Evolutionary conservation across 2,113 vertebrate species (phyloP).

Genomic region (Melanerpes formicivorus): DNA sequence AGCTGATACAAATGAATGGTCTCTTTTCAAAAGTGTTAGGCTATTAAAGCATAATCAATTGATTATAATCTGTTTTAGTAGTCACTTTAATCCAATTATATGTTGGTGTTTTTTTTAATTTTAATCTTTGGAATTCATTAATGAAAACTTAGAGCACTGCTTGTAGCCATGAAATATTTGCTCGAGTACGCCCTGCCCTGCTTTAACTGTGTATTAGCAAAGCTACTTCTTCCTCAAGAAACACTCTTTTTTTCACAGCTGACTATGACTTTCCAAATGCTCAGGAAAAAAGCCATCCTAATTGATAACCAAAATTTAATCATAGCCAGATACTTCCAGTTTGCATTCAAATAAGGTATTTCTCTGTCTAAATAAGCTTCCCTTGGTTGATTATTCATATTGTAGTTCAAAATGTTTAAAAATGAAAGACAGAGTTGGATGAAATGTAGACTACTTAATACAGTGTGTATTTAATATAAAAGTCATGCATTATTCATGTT

Average conservation of each 20-base stretch:
- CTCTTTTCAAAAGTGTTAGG: slow-evolving; percentile 42
- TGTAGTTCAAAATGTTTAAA: slow-evolving; percentile 82
- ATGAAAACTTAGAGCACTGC: slow-evolving; percentile 67
- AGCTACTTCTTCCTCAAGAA: slow-evolving; percentile 45
- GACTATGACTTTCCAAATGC: slow-evolving; percentile 62
- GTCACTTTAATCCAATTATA: slow-evolving; percentile 77
- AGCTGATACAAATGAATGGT: not conserved
- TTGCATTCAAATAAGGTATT: slow-evolving; percentile 79
- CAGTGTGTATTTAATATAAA: slow-evolving; percentile 88
- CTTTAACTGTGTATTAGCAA: slow-evolving; percentile 59
- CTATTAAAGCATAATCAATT: slow-evolving; percentile 71
- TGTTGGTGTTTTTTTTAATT: not conserved
- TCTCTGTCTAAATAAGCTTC: slow-evolving; percentile 79
- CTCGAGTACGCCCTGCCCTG: slow-evolving; percentile 58
- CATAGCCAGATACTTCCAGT: slow-evolving; percentile 62
- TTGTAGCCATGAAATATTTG: slow-evolving; percentile 71
- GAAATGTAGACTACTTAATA: slow-evolving; percentile 83
- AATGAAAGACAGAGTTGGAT: slow-evolving; percentile 80
- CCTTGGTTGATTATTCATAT: slow-evolving; percentile 80
- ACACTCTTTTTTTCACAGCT: slow-evolving; percentile 11
- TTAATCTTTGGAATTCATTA: slow-evolving; percentile 75
- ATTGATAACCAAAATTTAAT: slow-evolving; percentile 82
- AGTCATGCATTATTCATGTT: slow-evolving; percentile 87
- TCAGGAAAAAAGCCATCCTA: slow-evolving; percentile 67
- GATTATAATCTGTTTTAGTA: slow-evolving; percentile 75